Evolutionary conservation across 2,113 vertebrate species (phyloP).

Genomic region (Antechinus flavipes): DNA sequence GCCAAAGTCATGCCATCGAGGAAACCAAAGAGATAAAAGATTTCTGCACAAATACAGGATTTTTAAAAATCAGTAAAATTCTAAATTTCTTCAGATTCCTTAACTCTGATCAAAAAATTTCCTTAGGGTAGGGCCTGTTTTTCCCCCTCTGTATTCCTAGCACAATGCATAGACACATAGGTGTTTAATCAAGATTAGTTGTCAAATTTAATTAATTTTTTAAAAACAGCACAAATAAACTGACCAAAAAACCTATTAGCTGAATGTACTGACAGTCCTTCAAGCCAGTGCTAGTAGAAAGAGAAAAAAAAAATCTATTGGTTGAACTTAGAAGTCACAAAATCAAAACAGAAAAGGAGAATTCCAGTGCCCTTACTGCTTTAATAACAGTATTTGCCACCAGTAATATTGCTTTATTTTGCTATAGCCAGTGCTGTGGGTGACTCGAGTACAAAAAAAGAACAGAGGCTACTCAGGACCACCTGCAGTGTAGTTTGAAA

Average conservation of each 20-base stretch:
- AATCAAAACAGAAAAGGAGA: conserved; percentile 23
- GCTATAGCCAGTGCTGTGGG: neutral
- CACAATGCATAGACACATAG: neutral
- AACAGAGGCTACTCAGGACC: conserved; percentile 29
- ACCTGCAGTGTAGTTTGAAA: conserved; percentile 6
- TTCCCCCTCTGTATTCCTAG: neutral
- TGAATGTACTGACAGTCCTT: neutral
- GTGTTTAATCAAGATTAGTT: neutral
- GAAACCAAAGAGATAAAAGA: neutral
- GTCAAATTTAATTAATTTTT: neutral
- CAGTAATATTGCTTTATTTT: conserved; percentile 25
- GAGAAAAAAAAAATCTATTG: neutral
- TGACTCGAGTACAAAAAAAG: conserved; percentile 40
- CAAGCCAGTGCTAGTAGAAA: neutral
- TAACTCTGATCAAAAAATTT: neutral
- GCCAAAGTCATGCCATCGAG: neutral
- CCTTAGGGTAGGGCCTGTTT: neutral
- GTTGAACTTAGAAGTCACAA: neutral
- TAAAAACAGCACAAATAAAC: neutral
- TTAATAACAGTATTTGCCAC: conserved; percentile 17
- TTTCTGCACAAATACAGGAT: neutral
- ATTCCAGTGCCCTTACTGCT: neutral
- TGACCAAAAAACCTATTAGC: neutral
- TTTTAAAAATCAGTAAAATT: neutral
- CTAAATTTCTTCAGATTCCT: neutral